These are phyloP conservation scores for Trachelus tabidus DNA, from an alignment of 2,888 invertebrate species.

Conservation along the genomic window DNA sequence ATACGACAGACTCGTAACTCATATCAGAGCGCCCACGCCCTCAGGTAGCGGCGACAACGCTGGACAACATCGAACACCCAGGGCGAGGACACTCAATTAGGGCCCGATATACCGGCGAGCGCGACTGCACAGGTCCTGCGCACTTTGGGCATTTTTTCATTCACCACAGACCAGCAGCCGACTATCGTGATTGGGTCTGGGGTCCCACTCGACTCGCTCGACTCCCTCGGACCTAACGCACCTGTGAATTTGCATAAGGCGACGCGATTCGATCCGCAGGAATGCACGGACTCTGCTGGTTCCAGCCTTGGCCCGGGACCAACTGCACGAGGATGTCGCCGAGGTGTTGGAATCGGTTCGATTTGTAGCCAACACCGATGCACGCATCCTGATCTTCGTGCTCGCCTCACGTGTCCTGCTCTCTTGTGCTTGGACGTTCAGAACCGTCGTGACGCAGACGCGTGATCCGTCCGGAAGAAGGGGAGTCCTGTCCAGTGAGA, in stretches of 20 bases:
- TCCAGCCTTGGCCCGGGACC: conserved; percentile 19
- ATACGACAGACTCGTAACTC: conserved; percentile 65
- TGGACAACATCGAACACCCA: conserved; percentile 64
- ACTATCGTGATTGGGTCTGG: conserved; percentile 36
- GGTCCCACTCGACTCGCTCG: conserved; percentile 26
- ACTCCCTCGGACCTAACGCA: conserved; percentile 26
- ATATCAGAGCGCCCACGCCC: conserved; percentile 64
- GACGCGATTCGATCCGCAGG: conserved; percentile 14
- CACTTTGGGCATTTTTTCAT: conserved; percentile 5
- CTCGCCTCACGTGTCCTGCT: background rate
- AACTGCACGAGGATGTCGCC: conserved; percentile 23
- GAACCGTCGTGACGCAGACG: background rate
- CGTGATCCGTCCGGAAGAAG: background rate
- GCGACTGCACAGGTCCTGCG: background rate
- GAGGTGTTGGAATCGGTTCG: conserved; percentile 12
- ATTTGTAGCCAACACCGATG: background rate
- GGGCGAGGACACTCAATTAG: conserved; percentile 66
- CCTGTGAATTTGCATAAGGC: conserved; percentile 47
- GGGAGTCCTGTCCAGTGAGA: background rate
- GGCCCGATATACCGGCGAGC: conserved; percentile 29
- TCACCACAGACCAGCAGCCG: background rate
- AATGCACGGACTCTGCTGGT: conserved; percentile 15
- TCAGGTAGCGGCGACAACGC: conserved; percentile 63
- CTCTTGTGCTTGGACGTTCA: background rate
- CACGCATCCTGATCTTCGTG: background rate